Base-by-base conservation (phyloP, 2,888 invertebrate genomes). In the Nebria brevicollis region DNA sequence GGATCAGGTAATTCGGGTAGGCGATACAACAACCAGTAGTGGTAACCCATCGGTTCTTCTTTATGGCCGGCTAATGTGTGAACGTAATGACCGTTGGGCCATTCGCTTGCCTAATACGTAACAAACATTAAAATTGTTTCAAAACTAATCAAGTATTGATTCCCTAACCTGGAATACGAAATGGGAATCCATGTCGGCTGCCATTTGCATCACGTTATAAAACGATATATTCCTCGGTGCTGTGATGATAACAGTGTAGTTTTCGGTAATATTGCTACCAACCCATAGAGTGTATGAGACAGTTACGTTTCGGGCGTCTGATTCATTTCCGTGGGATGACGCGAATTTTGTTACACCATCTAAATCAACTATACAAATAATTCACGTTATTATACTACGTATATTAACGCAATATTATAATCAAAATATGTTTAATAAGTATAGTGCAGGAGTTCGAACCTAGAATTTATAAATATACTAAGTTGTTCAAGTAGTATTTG, bases 11-110 rank as follows among this genome's bases (percentile, higher is more conserved):
- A 91, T 87, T 94, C 94, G 0, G 95, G 94, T 86, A 97, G 91
- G 85, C 95, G 93, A 89, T 96, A 97, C 84, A 97, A 91, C 85
- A 97, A 89, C 97, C 97, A 97, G 89, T 96, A 97, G 87, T 96
- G 95, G 88, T 96, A 97, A 74, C 95, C 94, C 92, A 94, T 93
- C 0, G 95, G 95, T 86, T 95, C 94, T 87, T 95, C 95, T 87
- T 94, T 94, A 87, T 93, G 94, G 0, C 94, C 95, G 0, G 94
- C 95, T 84, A 97, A 90, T 0, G 96, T 96, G 89, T 97, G 96
- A 34, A 97, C 95, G 88, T 97, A 97, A 88, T 97, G 96, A 0
- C 97, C 97, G 87, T 96, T 97, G 1, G 97, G 96, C 97, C 97
- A 97, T 87, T 96, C 95, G 84, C 95, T 94, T 0, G 96, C 95